Conservation (phyloP, 2,113 vertebrate genomes). For the Furnarius figulus region DNA sequence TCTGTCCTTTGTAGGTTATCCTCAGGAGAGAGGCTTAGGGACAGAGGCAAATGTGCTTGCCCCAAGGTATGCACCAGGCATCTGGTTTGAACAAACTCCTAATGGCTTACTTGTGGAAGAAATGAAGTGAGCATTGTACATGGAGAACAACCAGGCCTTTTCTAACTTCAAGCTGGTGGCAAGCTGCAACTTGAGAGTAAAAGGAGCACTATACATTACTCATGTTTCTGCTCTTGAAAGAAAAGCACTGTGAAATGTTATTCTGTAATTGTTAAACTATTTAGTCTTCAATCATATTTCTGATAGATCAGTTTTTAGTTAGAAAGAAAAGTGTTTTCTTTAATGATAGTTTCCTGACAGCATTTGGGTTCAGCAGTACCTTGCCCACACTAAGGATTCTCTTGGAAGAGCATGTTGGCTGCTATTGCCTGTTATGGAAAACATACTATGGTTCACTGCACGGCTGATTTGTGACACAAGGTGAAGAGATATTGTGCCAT, state of each 20-base stretch:
- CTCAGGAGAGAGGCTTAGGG: not conserved
- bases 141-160: not conserved
- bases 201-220: not conserved
- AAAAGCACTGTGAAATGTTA: not conserved
- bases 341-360: not conserved
- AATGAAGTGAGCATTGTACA: not conserved
- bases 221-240: not conserved
- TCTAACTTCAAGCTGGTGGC: not conserved
- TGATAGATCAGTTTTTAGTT: not conserved
- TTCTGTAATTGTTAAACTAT: constrained; percentile 8
- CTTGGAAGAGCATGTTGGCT: not conserved
- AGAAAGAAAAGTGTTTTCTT: not conserved
- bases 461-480: not conserved
- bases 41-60: not conserved
- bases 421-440: not conserved
- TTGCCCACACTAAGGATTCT: not conserved
- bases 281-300: not conserved
- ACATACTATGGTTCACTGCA: not conserved
- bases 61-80: not conserved
- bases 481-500: not conserved
- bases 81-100: not conserved
- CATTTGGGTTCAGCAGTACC: not conserved
- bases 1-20: not conserved
- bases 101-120: not conserved
- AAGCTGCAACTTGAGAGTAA: not conserved